phyloP scores from a whole-genome alignment of 1,140 invertebrate species.

The Himalopsyche phryganea region DNA sequence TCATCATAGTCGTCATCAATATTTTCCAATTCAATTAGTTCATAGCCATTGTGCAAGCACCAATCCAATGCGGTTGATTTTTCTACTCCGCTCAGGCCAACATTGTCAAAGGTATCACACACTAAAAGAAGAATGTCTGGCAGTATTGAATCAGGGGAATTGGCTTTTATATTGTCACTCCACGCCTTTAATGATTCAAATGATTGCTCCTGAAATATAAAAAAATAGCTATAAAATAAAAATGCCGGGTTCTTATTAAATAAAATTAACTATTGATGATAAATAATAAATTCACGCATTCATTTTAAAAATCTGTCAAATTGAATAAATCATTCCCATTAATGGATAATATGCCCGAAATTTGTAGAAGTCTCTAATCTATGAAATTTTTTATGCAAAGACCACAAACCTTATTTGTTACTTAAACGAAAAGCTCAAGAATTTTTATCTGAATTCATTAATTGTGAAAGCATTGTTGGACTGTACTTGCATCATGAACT shows the following conservation, averaged over 20 bases:
- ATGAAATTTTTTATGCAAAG: too few species aligned
- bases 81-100: slow-evolving; percentile 26
- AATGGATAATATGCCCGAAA: too few species aligned
- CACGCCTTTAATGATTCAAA: slow-evolving; percentile 39
- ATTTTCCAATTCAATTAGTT: slow-evolving; percentile 65
- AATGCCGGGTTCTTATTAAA: background rate
- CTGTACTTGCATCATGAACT: too few species aligned
- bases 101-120: slow-evolving; percentile 22
- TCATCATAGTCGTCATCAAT: slow-evolving; percentile 52
- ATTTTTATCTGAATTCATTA: too few species aligned
- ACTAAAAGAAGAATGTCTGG: slow-evolving; percentile 43
- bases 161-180: slow-evolving; percentile 35
- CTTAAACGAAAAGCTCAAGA: too few species aligned
- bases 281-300: background rate
- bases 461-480: too few species aligned
- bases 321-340: too few species aligned
- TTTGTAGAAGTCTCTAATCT: too few species aligned
- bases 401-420: too few species aligned
- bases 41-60: slow-evolving; percentile 56
- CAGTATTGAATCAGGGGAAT: slow-evolving; percentile 15
- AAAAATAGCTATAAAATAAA: background rate
- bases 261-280: background rate
- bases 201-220: slow-evolving; percentile 18
- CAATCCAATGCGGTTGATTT: slow-evolving; percentile 41
- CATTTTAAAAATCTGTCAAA: too few species aligned